A percentile compares a stretch with the other conserved stretches of the same genome.
Conservation (phyloP, 2,113 vertebrate genomes). For the Myodes glareolus region DNA sequence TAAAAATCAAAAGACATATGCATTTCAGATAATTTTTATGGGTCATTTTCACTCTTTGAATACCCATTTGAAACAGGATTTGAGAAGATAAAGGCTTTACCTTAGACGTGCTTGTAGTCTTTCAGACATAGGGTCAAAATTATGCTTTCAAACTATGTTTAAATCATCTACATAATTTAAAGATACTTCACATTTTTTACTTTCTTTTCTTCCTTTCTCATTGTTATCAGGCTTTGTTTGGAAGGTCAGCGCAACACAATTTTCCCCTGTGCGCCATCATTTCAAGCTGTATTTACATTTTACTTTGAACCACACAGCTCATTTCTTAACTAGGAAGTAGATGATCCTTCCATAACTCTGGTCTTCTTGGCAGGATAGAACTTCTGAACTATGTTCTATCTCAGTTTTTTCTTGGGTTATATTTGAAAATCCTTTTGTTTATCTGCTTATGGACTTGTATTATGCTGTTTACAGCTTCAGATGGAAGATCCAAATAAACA, state of each 20-base stretch:
- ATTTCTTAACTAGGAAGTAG: not conserved
- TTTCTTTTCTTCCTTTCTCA: not conserved
- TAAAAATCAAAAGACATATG: not conserved
- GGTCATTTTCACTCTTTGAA: not conserved
- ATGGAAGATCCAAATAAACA: not conserved
- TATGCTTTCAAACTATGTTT: not conserved
- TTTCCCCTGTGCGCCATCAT: not conserved
- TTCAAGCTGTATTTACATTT: not conserved
- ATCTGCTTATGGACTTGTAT: not conserved
- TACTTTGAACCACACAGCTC: not conserved
- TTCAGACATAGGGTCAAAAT: not conserved
- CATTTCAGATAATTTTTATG: conserved; percentile 2
- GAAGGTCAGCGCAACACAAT: not conserved
- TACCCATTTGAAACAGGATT: not conserved
- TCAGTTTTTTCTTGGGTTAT: not conserved
- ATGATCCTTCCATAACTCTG: not conserved
- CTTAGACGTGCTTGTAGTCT: not conserved
- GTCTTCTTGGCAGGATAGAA: not conserved
- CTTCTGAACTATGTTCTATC: not conserved
- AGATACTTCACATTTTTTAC: not conserved
- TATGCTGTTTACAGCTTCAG: not conserved
- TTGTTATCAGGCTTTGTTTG: not conserved
- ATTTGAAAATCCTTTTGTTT: conserved; percentile 17
- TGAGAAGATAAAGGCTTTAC: not conserved
- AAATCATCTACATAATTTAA: not conserved